Base-by-base conservation (phyloP, 2,888 invertebrate genomes). In the Dolichomitus sp. region DNA sequence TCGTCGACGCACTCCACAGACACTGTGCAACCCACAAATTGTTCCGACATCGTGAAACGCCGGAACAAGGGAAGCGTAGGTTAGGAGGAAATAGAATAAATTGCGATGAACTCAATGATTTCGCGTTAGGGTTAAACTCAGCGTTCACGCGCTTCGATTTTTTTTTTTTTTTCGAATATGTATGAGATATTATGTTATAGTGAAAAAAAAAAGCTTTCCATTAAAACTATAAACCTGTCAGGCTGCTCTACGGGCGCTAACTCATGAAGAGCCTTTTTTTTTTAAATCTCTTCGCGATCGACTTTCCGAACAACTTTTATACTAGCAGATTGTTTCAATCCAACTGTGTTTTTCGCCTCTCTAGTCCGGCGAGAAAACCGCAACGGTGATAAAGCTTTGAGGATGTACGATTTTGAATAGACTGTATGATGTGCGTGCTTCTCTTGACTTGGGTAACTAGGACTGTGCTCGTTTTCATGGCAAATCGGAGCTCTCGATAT, bases 1-100 rank as follows among this genome's bases (percentile, higher is more conserved):
- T 96, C 95, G 81, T 96, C 96, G 33, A 96, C 96, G 93, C 98
- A 98, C 92, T 97, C 96, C 81, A 98, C 96, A 19, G 98, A 97
- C 85, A 98, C 97, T 86, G 97, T 96, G 92, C 96, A 97, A 70
- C 98, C 98, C 70, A 93, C 86, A 84, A 91, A 93, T 83, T 93
- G 91, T 48, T 91, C 90, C 42, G 92, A 92, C 93, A 93, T 93
- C 81, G 79, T 88, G 54, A 61, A 68, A 30, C 19, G 19, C 11
- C 37, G 61, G 19, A 37, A 61, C 5, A n/a, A 37, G 17, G 37
- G 9, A 61, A 9, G n/a, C 33, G 19, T 2, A 61, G 37, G 61
- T 61, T 61, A 61, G 61, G 37, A 37, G 33, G 17, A 59, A 14
- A 4, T n/a, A 57, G 30, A 57, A 23, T 9, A 1, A 37, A 1